Evolutionary conservation across 2,888 invertebrate genomes (phyloP).

Genomic region (Acleris literana): DNA sequence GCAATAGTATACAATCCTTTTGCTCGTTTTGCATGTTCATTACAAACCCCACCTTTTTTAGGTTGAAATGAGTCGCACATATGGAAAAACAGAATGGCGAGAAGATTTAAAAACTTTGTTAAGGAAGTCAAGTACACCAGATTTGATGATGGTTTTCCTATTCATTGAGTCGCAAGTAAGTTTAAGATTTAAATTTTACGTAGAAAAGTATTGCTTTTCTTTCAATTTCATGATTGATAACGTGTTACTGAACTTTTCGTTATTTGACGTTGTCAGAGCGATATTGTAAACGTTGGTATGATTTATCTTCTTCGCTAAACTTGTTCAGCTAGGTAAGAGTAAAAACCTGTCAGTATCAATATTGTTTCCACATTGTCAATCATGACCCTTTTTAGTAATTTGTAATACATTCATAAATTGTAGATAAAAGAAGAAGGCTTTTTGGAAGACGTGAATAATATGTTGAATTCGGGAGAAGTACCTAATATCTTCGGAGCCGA

Average conservation of each 20-base stretch:
- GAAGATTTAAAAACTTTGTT: conserved; percentile 94
- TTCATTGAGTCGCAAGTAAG: conserved; percentile 94
- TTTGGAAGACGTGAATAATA: conserved; percentile 95
- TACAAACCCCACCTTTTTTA: conserved; percentile 58
- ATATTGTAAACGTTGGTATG: too few species aligned
- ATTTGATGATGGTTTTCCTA: conserved; percentile 94
- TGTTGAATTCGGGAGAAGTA: conserved; percentile 96
- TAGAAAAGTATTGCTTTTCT: neutral
- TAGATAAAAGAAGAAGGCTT: conserved; percentile 96
- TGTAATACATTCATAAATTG: conserved; percentile 1
- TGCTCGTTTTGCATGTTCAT: neutral
- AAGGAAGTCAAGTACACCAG: conserved; percentile 91
- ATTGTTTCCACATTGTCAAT: too few species aligned
- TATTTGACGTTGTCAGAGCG: too few species aligned
- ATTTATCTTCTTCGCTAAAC: too few species aligned
- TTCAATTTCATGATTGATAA: conserved; percentile 19
- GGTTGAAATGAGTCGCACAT: conserved; percentile 95
- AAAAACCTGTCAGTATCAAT: too few species aligned
- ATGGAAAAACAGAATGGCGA: conserved; percentile 93
- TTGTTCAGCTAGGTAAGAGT: too few species aligned
- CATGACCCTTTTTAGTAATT: too few species aligned
- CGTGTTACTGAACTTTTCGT: too few species aligned
- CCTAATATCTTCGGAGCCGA: conserved; percentile 94
- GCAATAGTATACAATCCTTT: neutral
- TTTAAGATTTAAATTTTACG: neutral